Percentiles rank a stretch among this genome's conserved stretches.
phyloP scores from a whole-genome alignment of 1,140 invertebrate genomes.

The Drosophila orosa region DNA sequence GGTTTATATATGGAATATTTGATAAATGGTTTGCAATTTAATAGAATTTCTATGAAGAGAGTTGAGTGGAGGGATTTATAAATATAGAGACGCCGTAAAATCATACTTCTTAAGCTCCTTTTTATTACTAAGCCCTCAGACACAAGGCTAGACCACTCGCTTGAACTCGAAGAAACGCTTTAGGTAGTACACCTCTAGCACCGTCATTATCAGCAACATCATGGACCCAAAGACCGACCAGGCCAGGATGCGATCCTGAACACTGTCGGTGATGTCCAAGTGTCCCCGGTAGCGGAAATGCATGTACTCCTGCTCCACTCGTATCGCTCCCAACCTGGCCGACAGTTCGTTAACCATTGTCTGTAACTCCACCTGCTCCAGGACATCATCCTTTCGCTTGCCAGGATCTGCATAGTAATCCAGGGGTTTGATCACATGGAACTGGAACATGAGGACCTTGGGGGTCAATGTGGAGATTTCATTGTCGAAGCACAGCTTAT shows the following conservation, averaged over 20 bases:
- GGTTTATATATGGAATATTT: conserved; percentile 14
- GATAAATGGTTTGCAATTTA: not conserved
- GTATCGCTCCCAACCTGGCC: conserved; percentile 31
- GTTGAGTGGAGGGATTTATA: not conserved
- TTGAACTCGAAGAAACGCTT: conserved; percentile 71
- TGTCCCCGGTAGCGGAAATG: conserved; percentile 59
- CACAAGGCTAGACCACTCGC: conserved; percentile 46
- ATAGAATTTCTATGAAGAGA: not conserved
- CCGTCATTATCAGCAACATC: conserved; percentile 46
- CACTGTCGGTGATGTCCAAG: conserved; percentile 37
- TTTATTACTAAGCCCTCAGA: not conserved
- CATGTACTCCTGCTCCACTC: conserved; percentile 69
- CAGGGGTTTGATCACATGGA: conserved; percentile 31
- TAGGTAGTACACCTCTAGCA: conserved; percentile 58
- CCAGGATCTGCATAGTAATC: conserved; percentile 31
- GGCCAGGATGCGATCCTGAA: conserved; percentile 48
- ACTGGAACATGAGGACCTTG: conserved; percentile 72
- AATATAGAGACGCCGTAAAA: not conserved
- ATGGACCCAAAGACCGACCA: conserved; percentile 60
- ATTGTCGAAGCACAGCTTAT: conserved; percentile 64
- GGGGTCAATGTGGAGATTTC: conserved; percentile 60
- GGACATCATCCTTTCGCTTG: conserved; percentile 38
- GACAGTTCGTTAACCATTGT: conserved; percentile 43
- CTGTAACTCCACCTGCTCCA: conserved; percentile 53
- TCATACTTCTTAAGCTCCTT: not conserved